Base-by-base conservation (phyloP, 2,113 vertebrate species). In the Peromyscus maniculatus region DNA sequence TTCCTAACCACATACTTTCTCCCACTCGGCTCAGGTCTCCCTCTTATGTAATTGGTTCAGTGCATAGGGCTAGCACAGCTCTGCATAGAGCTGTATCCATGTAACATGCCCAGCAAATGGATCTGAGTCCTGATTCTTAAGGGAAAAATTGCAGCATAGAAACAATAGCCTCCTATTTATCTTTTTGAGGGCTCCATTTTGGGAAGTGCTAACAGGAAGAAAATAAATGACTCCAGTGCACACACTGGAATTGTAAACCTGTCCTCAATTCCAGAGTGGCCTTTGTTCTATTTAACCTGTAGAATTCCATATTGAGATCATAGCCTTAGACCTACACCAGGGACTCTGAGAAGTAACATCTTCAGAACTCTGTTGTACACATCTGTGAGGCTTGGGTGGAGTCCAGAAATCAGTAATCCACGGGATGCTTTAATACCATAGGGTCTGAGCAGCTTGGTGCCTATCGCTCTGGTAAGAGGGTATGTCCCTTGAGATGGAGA, bases 111-210 rank as follows among this genome's bases (percentile, higher is more conserved):
- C 87, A 87, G 55, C 79, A 97, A 94, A 96, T 97, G 94, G 69
- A 96, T 92, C 69, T 72, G 72, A 94, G 89, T 79, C 43, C 46
- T 87, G n/a, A 59, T 94, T 82, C 93, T 96, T 95, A 93, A 57
- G 74, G 86, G 74, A 3, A 33, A 36, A 95, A 95, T 93, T 92
- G 93, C 79, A 93, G 28, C 5, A 0, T 89, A 94, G 82, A 90
- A 93, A 94, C 72, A 91, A 93, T 10, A 7, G 89, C 33, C 59
- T 94, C 55, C 43, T 80, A 93, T 96, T 96, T 92, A 91, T 97
- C 95, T 95, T 96, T 95, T 39, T 36, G 86, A 97, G 93, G 93
- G 92, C 52, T 96, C 36, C 90, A 93, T 82, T 95, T 98, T 95
- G 77, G 77, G 75, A 97, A 92, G 96, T 94, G 75, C 66, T 96